Evolutionary conservation across 92 coral and sea anemone species (phyloP), one percentile per base, ranked within the genome.

Genomic region (Phenganax stokvisi): DNA sequence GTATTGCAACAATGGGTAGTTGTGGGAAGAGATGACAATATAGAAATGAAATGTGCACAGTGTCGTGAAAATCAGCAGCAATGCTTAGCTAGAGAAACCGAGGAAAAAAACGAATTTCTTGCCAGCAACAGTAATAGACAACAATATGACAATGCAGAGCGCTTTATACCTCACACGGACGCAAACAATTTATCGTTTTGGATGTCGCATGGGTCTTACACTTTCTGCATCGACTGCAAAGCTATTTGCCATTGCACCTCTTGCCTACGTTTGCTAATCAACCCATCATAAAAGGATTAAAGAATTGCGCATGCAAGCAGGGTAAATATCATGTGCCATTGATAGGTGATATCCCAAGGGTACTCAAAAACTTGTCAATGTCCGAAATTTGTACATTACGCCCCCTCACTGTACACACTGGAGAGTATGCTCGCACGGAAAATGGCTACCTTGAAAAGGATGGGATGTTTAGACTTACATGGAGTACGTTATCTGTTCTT

Each of bases 371-470:
- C 17, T 67, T 67, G 10, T 20, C 72, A 1, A 10, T 1, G 12
- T 10, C 72, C 5, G 72, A 67, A 20, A 67, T 67, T 15, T 67
- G 72, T 31, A 9, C 72, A 12, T 31, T 67, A 67, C 0, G 72
- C 12, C 72, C 72, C 12, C 25, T 67, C 3, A 27, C 17, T 10
- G 25, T 67, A 11, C 72, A 67, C 51, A 67, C 17, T 20, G 72
- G 0, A 10, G 25, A 67, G 12, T 31, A 20, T 11, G 51, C 25
- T 11, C 72, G 2, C 30, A 12, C 6, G 12, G 31, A 67, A 31
- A 9, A 67, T 67, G 72, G 72, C 12, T 67, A 27, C 72, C 72
- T 10, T 12, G 6, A 67, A 67, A 67, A 67, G 27, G 25, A 67
- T 67, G 72, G 25, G 12, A 67, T 67, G 31, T 20, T 67, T 20